These are phyloP conservation scores for Oriolus oriolus DNA, from an alignment of 2,113 vertebrate genomes.

Conservation along the genomic window DNA sequence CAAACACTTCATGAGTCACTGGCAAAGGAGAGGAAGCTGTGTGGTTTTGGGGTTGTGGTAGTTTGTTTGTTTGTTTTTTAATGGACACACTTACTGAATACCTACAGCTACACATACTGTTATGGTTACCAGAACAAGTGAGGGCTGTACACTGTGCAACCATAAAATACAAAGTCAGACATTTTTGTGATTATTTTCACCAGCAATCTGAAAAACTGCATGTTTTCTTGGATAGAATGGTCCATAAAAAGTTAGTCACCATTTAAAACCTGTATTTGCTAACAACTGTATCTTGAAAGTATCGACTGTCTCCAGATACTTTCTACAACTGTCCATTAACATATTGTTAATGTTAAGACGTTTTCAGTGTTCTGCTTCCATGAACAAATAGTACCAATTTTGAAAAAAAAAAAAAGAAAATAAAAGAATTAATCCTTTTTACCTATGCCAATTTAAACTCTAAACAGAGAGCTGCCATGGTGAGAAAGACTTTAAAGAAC, in stretches of 20 bases:
- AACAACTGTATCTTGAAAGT: background rate
- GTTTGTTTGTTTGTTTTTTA: background rate
- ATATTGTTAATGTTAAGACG: background rate
- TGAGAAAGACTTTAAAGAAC: background rate
- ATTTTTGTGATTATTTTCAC: background rate
- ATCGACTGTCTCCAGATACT: background rate
- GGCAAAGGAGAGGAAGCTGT: background rate
- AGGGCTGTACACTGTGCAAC: background rate
- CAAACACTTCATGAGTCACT: background rate
- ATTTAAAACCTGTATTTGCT: background rate
- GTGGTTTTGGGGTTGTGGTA: background rate
- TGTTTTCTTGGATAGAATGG: background rate
- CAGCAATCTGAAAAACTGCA: background rate
- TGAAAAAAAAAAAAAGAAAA: too few species aligned
- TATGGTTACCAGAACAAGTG: background rate
- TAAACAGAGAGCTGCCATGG: background rate
- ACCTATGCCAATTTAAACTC: background rate
- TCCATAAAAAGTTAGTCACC: background rate
- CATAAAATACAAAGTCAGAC: background rate
- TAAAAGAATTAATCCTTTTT: background rate
- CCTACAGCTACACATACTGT: background rate
- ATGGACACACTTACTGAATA: background rate
- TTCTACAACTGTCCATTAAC: background rate
- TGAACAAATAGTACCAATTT: background rate
- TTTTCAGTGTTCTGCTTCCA: background rate